Evolutionary conservation across 2,888 invertebrate species (phyloP), one percentile per base, ranked within the genome.

Genomic region (Phlogophora meticulosa): DNA sequence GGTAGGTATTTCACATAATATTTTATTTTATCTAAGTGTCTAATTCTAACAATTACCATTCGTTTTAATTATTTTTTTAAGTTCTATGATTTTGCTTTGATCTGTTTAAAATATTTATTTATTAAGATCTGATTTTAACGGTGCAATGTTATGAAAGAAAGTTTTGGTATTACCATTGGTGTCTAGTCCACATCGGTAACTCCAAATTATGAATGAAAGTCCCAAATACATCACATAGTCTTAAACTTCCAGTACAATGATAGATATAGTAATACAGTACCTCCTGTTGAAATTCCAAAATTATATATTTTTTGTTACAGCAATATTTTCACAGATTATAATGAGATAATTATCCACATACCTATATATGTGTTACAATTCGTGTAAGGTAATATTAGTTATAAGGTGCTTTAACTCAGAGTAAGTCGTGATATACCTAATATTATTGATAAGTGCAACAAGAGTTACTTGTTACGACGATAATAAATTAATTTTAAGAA

Each of bases 81-180:
- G 95, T 93, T 91, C 89, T 87, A 86, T 95, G 91, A 94, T 95
- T 95, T 95, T 95, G 95, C 95, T 95, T 95, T 95, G 95, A 94
- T 94, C 89, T 93, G 94, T 94, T 89, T 86, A 87, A 90, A 85
- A 92, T 91, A 87, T 90, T 87, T 85, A 85, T 85, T 81, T 85
- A 82, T 82, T 88, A 85, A 93, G 95, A 94, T 94, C 94, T 94
- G 94, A 94, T 91, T 90, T 87, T 76, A 82, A 83, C 82, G 88
- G 91, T 92, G 90, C 88, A 89, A 88, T 90, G 78, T 76, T 82
- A 82, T 73, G 75, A 78, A 77, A 73, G 69, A 73, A 72, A 66
- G 65, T 61, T 57, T 76, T 61, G 64, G 73, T 81, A 74, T 74
- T 76, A 78, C 78, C 78, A 73, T 81, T 74, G 78, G 78, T 80